Percentiles rank a stretch among this genome's conserved stretches.
Conservation (phyloP, 2,797 vertebrate genomes). For the Tadarida brasiliensis region DNA sequence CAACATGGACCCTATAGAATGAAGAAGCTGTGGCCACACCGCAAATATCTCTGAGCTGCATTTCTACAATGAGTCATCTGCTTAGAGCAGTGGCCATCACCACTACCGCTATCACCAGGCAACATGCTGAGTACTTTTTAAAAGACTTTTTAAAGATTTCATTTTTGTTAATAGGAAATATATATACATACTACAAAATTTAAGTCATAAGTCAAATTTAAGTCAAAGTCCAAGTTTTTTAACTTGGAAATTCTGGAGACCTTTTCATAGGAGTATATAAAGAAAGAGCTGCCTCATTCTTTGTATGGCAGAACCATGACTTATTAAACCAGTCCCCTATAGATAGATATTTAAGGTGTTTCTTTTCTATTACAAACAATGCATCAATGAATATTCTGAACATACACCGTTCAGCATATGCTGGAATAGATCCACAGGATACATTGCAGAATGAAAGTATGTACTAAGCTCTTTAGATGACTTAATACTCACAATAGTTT, state of each 20-base stretch:
- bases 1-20: neutral
- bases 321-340: constrained; percentile 5
- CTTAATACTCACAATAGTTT: constrained; percentile 28
- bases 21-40: neutral
- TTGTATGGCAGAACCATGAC: constrained; percentile 29
- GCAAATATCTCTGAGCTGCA: neutral
- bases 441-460: constrained; percentile 60
- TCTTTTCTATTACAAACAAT: constrained; percentile 57
- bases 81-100: neutral
- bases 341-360: constrained; percentile 24
- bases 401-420: constrained; percentile 28
- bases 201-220: neutral
- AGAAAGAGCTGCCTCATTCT: constrained; percentile 44
- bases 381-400: neutral
- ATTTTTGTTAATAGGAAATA: constrained; percentile 49
- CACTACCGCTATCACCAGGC: neutral
- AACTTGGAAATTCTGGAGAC: constrained; percentile 58
- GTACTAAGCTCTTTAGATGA: constrained; percentile 40
- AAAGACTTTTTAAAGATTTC: neutral
- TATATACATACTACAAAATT: neutral
- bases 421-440: constrained; percentile 28
- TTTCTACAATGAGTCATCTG: constrained; percentile 8
- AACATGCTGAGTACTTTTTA: neutral
- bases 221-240: neutral
- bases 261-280: constrained; percentile 22